Evolutionary conservation across 1,140 invertebrate genomes (phyloP), one percentile per base, ranked within the genome.

Genomic region (Polyergus mexicanus): DNA sequence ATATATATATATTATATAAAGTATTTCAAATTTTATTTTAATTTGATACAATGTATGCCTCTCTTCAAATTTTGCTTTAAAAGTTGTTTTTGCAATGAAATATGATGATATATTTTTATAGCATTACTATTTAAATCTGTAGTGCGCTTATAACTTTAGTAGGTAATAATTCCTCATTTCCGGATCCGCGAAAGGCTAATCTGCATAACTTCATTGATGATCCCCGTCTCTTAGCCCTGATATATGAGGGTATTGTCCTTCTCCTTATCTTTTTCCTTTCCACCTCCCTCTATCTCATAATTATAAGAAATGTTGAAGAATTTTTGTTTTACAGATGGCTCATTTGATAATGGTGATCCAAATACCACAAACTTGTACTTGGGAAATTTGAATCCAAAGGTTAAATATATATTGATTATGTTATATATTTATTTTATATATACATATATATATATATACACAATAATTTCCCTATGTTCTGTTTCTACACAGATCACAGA

Each of bases 301-400:
- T 69, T 74, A 32, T 8, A 25, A 22, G 28, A 78, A 58, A 47
- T 44, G 47, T 68, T 81, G 19, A 81, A 65, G 13, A 2, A 13
- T 76, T 66, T 11, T 71, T 47, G 51, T 74, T 88, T 93, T 91
- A 76, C 65, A 95, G 95, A 95, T 92, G 97, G 97, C n/a, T 98
- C 98, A 11, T 98, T 98, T 95, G 98, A 99, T 93, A 98, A 97
- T 84, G 98, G 98, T 1, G 99, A 99, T 96, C 98, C 99, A 65
- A 98, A 97, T 91, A 99, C 99, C 4, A 99, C 99, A 47, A 99
- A 99, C 95, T 96, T 99, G 16, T 99, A 99, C 94, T 95, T 99
- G 60, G 99, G 99, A 80, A 99, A 99, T 95, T 96, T 99, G 6
- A 99, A 98, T 95, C 98, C 99, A 75, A 99, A 99, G 96, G 98